Conservation (phyloP, 2,113 vertebrate species). For the Sula dactylatra region DNA sequence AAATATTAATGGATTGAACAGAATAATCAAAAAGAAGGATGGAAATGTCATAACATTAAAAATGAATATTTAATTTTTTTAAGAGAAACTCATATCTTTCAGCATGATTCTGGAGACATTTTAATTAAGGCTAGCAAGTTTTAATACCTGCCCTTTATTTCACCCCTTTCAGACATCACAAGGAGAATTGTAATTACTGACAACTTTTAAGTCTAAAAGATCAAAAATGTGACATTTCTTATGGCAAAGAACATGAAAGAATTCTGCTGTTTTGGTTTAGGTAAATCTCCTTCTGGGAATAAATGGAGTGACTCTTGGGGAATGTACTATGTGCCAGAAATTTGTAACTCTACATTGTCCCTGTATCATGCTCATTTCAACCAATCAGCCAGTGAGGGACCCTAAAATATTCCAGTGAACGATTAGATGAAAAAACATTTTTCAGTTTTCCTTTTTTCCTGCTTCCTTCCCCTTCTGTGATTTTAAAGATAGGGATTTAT, state of each 20-base stretch:
- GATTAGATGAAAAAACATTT: not conserved
- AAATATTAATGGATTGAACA: not conserved
- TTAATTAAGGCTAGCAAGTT: not conserved
- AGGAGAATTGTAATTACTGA: not conserved
- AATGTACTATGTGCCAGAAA: not conserved
- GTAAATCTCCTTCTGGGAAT: not conserved
- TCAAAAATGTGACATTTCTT: not conserved
- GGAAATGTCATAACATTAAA: not conserved
- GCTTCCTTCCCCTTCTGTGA: not conserved
- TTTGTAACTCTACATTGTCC: not conserved
- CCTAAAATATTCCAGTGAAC: not conserved
- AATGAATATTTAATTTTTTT: not conserved
- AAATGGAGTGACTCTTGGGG: not conserved
- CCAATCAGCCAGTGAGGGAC: not conserved
- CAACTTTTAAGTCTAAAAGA: not conserved
- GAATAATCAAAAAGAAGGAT: not conserved
- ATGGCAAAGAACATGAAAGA: not conserved
- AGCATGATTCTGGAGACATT: not conserved
- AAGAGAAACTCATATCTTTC: not conserved
- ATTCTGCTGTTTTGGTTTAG: not conserved
- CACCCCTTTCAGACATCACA: not conserved
- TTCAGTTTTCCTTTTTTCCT: not conserved
- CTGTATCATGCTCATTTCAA: not conserved
- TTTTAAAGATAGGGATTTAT: not conserved
- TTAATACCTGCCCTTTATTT: not conserved